These are phyloP conservation scores for Cheilosia vulpina DNA, from an alignment of 2,888 invertebrate genomes.

Conservation along the genomic window DNA sequence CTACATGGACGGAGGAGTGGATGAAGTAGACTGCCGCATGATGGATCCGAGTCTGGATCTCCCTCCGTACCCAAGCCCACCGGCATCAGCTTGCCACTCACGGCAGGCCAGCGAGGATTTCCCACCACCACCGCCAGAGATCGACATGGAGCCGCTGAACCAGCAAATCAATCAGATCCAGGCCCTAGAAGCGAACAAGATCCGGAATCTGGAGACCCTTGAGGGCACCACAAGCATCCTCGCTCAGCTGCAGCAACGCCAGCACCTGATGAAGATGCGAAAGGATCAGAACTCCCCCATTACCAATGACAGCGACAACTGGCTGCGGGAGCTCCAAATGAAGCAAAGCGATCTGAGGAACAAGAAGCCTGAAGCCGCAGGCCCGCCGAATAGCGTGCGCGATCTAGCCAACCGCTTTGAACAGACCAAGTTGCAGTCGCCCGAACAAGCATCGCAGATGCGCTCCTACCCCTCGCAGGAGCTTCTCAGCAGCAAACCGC, in stretches of 20 bases:
- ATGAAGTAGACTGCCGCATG: conserved; percentile 86
- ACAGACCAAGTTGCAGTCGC: conserved; percentile 78
- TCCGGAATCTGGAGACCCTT: conserved; percentile 82
- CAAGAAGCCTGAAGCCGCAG: conserved; percentile 79
- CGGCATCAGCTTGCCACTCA: conserved; percentile 91
- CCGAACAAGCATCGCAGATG: conserved; percentile 74
- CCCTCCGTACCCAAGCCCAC: conserved; percentile 92
- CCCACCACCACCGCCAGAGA: conserved; percentile 91
- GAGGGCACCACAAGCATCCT: conserved; percentile 85
- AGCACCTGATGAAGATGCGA: conserved; percentile 85
- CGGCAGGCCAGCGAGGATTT: conserved; percentile 95
- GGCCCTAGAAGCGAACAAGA: conserved; percentile 81
- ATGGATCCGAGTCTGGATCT: conserved; percentile 84
- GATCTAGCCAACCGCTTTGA: conserved; percentile 94
- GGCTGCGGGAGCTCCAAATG: conserved; percentile 91
- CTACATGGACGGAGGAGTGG: conserved; percentile 84
- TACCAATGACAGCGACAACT: conserved; percentile 82
- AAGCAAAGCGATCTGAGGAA: conserved; percentile 88
- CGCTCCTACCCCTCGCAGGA: conserved; percentile 82
- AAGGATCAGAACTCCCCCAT: conserved; percentile 82
- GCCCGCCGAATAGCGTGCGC: conserved; percentile 85
- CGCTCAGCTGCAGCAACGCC: conserved; percentile 87
- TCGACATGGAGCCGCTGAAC: conserved; percentile 88
- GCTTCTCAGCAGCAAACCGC: conserved; percentile 78
- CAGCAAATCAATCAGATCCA: conserved; percentile 86